These are phyloP conservation scores for Amblyraja radiata DNA, from an alignment of 2,797 vertebrate genomes.

Conservation along the genomic window DNA sequence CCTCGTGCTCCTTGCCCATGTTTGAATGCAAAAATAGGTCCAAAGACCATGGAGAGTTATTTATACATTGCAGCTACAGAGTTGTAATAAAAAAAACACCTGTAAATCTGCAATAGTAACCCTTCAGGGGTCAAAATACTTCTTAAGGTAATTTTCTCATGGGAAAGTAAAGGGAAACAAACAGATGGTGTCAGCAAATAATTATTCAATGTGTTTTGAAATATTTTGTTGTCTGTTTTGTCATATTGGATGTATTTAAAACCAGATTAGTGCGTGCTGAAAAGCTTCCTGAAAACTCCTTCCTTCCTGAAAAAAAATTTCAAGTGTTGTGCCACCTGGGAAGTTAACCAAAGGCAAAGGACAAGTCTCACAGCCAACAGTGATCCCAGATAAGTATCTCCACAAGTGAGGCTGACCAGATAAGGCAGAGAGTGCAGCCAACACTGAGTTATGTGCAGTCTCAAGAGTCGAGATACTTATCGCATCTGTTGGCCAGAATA, in stretches of 20 bases:
- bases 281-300: neutral
- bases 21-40: neutral
- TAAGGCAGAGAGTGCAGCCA: conserved; percentile 12
- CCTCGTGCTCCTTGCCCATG: neutral
- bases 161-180: conserved; percentile 19
- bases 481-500: conserved; percentile 24
- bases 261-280: neutral
- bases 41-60: neutral
- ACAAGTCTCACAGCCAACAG: conserved; percentile 25
- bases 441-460: conserved; percentile 27
- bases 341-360: neutral
- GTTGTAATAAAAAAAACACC: neutral
- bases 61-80: neutral
- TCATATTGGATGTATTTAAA: neutral
- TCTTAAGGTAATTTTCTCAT: conserved; percentile 2
- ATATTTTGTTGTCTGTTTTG: neutral
- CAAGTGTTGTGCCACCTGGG: neutral
- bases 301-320: neutral
- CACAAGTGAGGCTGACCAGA: conserved; percentile 27
- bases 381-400: conserved; percentile 21
- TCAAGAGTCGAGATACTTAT: conserved; percentile 4
- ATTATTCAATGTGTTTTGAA: conserved; percentile 8
- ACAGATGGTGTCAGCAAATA: neutral
- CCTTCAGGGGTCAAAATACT: neutral
- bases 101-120: conserved; percentile 14